Conservation (phyloP, 2,888 invertebrate genomes). For the Bhutanitis thaidina region DNA sequence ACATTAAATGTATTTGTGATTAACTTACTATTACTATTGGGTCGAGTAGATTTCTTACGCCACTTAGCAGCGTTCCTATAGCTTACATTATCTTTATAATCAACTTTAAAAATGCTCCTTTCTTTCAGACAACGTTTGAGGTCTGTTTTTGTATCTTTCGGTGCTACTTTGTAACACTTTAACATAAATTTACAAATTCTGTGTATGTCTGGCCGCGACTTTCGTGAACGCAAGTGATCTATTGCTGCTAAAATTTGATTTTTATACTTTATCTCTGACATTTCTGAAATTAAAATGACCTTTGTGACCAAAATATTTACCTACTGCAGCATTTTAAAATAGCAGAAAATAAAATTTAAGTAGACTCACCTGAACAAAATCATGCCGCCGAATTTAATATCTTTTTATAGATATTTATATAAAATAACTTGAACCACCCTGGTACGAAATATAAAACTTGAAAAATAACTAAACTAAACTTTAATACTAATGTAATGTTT, state of each 20-base stretch:
- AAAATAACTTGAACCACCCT: too few relatives aligned
- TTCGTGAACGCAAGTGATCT: constrained; percentile 89
- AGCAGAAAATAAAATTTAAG: constrained; percentile 9
- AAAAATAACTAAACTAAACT: too few relatives aligned
- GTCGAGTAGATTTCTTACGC: constrained; percentile 64
- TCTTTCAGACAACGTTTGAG: constrained; percentile 87
- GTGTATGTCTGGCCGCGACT: constrained; percentile 91
- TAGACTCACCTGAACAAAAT: constrained; percentile 57
- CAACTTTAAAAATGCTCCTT: constrained; percentile 88
- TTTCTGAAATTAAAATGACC: constrained; percentile 54
- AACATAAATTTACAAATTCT: constrained; percentile 90
- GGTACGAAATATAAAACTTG: too few relatives aligned
- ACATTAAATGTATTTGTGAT: not conserved
- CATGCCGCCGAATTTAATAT: constrained; percentile 63
- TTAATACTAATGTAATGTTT: too few relatives aligned
- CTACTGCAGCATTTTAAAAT: not conserved
- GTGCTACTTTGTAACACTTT: constrained; percentile 85
- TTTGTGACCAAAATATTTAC: constrained; percentile 9
- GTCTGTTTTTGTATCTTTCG: constrained; percentile 84
- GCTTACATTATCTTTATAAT: constrained; percentile 92
- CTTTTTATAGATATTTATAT: constrained; percentile 7
- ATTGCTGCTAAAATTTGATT: constrained; percentile 90
- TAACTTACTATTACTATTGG: constrained; percentile 47
- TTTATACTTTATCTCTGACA: constrained; percentile 83
- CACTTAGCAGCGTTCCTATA: constrained; percentile 90